Percentiles rank a stretch among this genome's conserved stretches.
Evolutionary conservation across 2,888 invertebrate species (phyloP).

Genomic region (Caenorhabditis macrosperma): DNA sequence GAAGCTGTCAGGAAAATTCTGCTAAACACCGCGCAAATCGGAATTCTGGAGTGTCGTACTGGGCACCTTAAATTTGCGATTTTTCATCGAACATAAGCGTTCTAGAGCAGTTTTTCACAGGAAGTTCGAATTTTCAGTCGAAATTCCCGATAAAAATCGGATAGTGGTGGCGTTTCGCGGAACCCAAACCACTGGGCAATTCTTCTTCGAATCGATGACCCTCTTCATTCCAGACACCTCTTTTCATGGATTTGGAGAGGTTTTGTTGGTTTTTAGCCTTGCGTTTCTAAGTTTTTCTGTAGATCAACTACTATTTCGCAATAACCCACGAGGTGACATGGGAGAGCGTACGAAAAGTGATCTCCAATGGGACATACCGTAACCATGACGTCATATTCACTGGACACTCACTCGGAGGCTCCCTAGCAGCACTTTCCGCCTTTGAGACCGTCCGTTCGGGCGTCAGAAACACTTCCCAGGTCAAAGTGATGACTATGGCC

Average conservation of each 20-base stretch:
- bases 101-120: too few species aligned
- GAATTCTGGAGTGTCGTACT: too few species aligned
- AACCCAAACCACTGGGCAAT: slow-evolving; percentile 43
- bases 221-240: slow-evolving; percentile 38
- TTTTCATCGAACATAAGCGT: too few species aligned
- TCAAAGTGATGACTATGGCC: slow-evolving; percentile 37
- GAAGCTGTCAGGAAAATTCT: too few species aligned
- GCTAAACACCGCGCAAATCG: too few species aligned
- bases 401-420: slow-evolving; percentile 53
- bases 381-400: slow-evolving; percentile 49
- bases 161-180: slow-evolving; percentile 36
- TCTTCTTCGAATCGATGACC: slow-evolving; percentile 44
- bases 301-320: slow-evolving; percentile 49
- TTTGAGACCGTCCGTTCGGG: slow-evolving; percentile 22
- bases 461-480: slow-evolving; percentile 12
- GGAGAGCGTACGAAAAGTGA: slow-evolving; percentile 3
- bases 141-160: slow-evolving; percentile 7
- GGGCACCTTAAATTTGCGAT: too few species aligned
- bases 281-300: background rate
- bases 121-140: slow-evolving; percentile 5
- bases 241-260: slow-evolving; percentile 41
- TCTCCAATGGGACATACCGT: slow-evolving; percentile 11
- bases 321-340: slow-evolving; percentile 14
- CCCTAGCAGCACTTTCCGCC: slow-evolving; percentile 25
- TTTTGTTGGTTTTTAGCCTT: too few species aligned